Evolutionary conservation across 1,140 invertebrate genomes (phyloP), one percentile per base, ranked within the genome.

Genomic region (Planococcus citri): DNA sequence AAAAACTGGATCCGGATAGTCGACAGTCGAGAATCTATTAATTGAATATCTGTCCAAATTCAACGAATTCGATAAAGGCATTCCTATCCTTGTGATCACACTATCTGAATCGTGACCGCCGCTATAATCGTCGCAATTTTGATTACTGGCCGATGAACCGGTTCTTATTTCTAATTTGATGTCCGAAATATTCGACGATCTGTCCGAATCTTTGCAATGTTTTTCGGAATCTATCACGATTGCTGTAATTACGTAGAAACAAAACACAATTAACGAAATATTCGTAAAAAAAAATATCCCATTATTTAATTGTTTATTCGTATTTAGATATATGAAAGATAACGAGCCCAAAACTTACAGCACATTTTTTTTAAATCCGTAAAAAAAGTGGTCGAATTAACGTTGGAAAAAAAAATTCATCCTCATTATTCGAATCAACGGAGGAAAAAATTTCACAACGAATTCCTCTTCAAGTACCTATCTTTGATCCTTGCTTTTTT

Each of bases 161-260:
- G 92, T 88, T 72, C 91, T 81, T 69, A 94, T 82, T 78, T 95
- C 92, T 58, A 91, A 82, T 79, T 95, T 95, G 75, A 94, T 80
- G 79, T 94, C 92, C 72, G 91, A 94, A 74, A 94, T 88, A 76
- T 93, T 92, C 69, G 92, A 94, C 75, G 89, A 92, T 72, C 89
- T 83, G 75, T 94, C 91, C 64, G 89, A 91, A 74, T 92, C 90
- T 74, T 91, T 89, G 74, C 87, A 90, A 76, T 89, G 84, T 78
- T 91, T 90, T 74, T 89, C 88, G 21, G 86, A 84, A 74, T 86
- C 84, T 21, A 82, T 79, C 71, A 69, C 78, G 72, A 83, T 82
- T 79, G 74, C 74, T 74, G 70, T 27, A 64, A 64, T 9, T 20
- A 60, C 4, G 57, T 60, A 20, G 4, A 60, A 6, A n/a, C n/a